Percentiles rank a stretch among this genome's conserved stretches.
These are phyloP conservation scores for Pseudomyrmex flavicornis DNA, from an alignment of 1,140 invertebrate species.

Conservation along the genomic window DNA sequence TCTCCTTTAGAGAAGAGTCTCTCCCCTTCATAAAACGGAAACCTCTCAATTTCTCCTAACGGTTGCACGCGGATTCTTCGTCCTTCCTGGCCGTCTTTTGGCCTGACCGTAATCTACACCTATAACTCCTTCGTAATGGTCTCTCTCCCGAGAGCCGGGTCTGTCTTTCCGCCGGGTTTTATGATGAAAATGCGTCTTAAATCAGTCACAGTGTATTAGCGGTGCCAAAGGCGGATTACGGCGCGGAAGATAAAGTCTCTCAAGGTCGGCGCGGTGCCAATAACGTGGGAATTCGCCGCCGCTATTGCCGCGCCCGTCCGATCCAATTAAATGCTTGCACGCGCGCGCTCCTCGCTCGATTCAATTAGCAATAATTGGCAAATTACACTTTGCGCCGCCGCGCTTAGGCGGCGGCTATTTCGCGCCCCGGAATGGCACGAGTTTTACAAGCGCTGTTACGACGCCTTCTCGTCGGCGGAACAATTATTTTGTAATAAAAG, in stretches of 20 bases:
- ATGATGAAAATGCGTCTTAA: slow-evolving; percentile 65
- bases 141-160: background rate
- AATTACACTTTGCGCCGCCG: slow-evolving; percentile 54
- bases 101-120: slow-evolving; percentile 67
- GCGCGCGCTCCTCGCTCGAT: slow-evolving; percentile 48
- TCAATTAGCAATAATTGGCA: slow-evolving; percentile 72
- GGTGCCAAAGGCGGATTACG: slow-evolving; percentile 55
- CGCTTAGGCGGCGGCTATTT: slow-evolving; percentile 18
- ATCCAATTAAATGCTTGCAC: slow-evolving; percentile 62
- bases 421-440: slow-evolving; percentile 23
- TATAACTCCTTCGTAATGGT: slow-evolving; percentile 62
- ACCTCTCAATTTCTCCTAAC: slow-evolving; percentile 71
- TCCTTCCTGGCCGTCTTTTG: slow-evolving; percentile 26
- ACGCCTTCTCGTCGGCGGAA: slow-evolving; percentile 2
- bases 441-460: slow-evolving; percentile 22
- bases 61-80: slow-evolving; percentile 66
- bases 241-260: slow-evolving; percentile 33
- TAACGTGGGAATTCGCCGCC: slow-evolving; percentile 66
- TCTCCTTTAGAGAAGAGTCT: background rate
- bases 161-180: slow-evolving; percentile 46
- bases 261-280: slow-evolving; percentile 49
- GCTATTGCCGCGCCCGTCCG: slow-evolving; percentile 27
- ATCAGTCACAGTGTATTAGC: slow-evolving; percentile 66
- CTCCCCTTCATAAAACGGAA: slow-evolving; percentile 51
- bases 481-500: slow-evolving; percentile 44